Evolutionary conservation across 2,113 vertebrate genomes (phyloP).

Genomic region (Ahaetulla prasina): DNA sequence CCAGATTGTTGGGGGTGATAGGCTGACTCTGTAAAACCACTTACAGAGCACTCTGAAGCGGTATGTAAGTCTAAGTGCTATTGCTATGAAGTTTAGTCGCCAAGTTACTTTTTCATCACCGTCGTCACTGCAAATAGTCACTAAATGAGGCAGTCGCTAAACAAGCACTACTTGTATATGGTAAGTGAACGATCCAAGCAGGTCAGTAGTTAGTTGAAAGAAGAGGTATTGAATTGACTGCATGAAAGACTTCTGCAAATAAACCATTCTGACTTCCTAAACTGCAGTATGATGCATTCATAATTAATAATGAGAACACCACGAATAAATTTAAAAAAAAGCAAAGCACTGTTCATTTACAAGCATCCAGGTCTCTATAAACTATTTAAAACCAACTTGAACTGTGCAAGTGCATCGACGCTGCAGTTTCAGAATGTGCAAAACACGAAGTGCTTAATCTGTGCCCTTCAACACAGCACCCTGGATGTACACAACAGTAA

Average conservation of each 20-base stretch:
- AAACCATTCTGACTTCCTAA: neutral
- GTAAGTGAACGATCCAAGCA: neutral
- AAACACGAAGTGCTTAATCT: neutral
- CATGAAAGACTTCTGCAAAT: neutral
- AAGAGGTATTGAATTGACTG: neutral
- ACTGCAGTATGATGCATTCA: neutral
- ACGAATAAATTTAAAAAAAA: neutral
- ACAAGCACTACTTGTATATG: neutral
- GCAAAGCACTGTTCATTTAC: neutral
- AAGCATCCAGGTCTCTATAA: neutral
- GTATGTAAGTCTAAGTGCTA: too few relatives aligned
- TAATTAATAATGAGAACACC: neutral
- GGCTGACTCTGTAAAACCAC: too few relatives aligned
- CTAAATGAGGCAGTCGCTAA: neutral
- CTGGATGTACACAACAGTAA: neutral
- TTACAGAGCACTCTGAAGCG: too few relatives aligned
- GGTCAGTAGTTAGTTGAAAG: neutral
- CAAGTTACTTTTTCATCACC: neutral
- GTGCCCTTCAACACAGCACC: neutral
- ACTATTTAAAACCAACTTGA: neutral
- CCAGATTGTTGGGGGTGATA: too few relatives aligned
- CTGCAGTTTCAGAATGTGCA: neutral
- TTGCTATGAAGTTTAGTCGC: neutral
- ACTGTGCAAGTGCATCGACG: neutral
- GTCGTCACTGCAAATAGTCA: neutral